A percentile compares a stretch with the other conserved stretches of the same genome.
Evolutionary conservation across 2,113 vertebrate species (phyloP).

Genomic region (Sapayoa aenigma): DNA sequence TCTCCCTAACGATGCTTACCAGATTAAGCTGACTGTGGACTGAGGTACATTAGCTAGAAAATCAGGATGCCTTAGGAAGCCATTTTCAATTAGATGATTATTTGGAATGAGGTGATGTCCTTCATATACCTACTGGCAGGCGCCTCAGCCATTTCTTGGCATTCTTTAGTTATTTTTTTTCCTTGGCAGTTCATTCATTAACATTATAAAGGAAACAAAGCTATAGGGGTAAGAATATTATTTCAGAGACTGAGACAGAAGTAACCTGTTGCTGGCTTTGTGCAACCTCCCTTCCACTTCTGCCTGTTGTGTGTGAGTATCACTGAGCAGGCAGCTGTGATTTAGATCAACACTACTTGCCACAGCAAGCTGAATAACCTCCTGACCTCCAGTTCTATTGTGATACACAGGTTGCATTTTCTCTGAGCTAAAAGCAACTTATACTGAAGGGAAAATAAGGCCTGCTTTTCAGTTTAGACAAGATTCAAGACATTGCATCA

Average conservation of each 20-base stretch:
- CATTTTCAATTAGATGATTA: neutral
- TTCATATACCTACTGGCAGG: neutral
- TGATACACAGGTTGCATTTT: conserved; percentile 31
- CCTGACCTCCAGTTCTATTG: conserved; percentile 37
- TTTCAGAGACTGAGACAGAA: conserved; percentile 7
- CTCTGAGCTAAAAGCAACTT: neutral
- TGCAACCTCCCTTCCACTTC: conserved; percentile 48
- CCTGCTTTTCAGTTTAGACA: neutral
- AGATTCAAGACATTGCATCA: neutral
- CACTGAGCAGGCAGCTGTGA: neutral
- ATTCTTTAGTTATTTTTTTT: neutral
- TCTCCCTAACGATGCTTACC: neutral
- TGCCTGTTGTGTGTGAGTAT: conserved; percentile 37
- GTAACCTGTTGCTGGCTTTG: neutral
- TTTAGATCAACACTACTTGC: conserved; percentile 47
- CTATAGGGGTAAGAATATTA: conserved; percentile 13
- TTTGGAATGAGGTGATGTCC: neutral
- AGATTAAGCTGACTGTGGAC: neutral
- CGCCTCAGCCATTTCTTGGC: neutral
- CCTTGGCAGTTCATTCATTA: conserved; percentile 28
- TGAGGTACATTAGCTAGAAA: neutral
- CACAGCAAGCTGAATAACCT: conserved; percentile 52
- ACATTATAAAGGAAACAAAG: conserved; percentile 35
- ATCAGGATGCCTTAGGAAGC: neutral
- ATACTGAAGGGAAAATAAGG: neutral